These are phyloP conservation scores for Torymus tubicola DNA, from an alignment of 2,888 invertebrate genomes.

Conservation along the genomic window DNA sequence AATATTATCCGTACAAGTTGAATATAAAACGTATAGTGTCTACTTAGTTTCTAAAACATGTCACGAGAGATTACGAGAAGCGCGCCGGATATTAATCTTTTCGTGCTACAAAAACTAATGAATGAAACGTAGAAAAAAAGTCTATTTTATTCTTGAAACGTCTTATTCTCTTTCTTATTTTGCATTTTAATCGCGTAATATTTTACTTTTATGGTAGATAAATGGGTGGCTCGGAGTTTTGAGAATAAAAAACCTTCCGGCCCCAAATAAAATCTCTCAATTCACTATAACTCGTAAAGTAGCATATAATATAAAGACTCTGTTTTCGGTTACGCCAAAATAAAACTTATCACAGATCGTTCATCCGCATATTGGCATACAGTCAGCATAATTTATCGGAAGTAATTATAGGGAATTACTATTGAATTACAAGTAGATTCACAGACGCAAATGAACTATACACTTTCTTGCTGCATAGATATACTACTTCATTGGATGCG, in stretches of 20 bases:
- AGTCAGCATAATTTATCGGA: not conserved
- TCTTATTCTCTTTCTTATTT: not conserved
- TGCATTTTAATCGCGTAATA: not conserved
- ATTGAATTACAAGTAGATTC: too few species aligned
- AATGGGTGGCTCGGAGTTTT: not conserved
- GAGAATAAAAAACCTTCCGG: too few species aligned
- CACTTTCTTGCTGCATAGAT: not conserved
- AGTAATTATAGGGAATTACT: not conserved
- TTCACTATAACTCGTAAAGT: not conserved
- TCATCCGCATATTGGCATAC: not conserved
- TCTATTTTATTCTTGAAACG: not conserved
- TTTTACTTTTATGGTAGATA: conserved; percentile 21
- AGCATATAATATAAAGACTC: not conserved
- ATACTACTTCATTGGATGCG: not conserved
- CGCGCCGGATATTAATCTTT: not conserved
- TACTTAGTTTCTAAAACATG: conserved; percentile 6
- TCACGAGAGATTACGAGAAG: not conserved
- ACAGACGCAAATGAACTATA: too few species aligned
- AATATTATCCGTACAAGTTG: not conserved
- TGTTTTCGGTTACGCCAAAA: too few species aligned
- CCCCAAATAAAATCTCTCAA: not conserved
- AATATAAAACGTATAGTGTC: not conserved
- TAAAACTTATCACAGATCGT: too few species aligned
- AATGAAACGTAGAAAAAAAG: not conserved
- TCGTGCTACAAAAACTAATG: not conserved